phyloP scores from a whole-genome alignment of 2,113 vertebrate species.

The Malurus elegans region DNA sequence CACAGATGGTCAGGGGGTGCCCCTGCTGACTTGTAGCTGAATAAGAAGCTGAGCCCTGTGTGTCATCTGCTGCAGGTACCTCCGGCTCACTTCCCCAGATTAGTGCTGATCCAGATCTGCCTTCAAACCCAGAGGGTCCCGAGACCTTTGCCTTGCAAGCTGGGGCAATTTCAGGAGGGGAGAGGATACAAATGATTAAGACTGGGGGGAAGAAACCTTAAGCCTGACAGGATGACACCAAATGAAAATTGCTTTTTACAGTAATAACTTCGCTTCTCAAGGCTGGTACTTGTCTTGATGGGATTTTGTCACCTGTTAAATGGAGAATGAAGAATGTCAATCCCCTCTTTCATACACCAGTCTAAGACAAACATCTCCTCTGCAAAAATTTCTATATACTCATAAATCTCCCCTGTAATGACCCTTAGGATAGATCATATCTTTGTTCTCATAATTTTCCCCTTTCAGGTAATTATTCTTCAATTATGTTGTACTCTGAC shows the following conservation, averaged over 20 bases:
- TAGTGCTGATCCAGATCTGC: constrained; percentile 32
- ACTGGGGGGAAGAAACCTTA: neutral
- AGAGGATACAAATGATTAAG: neutral
- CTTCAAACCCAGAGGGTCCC: constrained; percentile 26
- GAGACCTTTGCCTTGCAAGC: constrained; percentile 1
- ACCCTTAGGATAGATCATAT: neutral
- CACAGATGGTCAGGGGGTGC: constrained; percentile 79
- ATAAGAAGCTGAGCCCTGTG: constrained; percentile 71
- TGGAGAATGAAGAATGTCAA: neutral
- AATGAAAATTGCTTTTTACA: neutral
- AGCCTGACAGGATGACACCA: neutral
- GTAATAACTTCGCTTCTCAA: neutral
- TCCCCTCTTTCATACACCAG: neutral
- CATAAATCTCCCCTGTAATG: neutral
- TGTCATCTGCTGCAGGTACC: constrained; percentile 74
- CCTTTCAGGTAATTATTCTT: neutral
- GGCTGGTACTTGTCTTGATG: neutral
- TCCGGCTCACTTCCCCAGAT: constrained; percentile 69
- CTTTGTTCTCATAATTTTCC: neutral
- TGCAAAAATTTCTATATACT: neutral
- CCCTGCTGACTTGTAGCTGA: constrained; percentile 77
- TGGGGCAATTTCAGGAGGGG: neutral
- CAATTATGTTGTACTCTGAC: neutral
- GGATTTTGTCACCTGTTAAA: neutral
- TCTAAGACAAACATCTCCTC: neutral